Percentiles rank a stretch among this genome's conserved stretches.
Evolutionary conservation across 2,888 invertebrate species (phyloP).

Genomic region (Zeuzera pyrina): DNA sequence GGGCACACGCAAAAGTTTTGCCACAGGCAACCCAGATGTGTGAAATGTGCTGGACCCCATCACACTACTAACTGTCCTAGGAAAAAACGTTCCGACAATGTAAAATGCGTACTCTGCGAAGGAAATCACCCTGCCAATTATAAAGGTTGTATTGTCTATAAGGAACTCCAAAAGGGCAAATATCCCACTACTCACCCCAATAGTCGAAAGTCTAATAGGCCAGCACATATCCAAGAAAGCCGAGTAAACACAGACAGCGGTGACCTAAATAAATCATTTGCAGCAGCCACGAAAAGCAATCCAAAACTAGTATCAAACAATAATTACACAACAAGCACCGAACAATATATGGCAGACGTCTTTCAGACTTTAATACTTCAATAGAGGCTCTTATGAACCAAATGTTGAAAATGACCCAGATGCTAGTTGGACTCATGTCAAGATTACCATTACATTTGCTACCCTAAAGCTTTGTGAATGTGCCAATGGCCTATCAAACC

Average conservation of each 20-base stretch:
- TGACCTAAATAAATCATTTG: not conserved
- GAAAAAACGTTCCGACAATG: conserved; percentile 14
- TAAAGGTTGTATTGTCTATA: conserved; percentile 14
- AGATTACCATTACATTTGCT: conserved; percentile 4
- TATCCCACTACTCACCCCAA: conserved; percentile 3
- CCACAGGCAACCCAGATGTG: conserved; percentile 14
- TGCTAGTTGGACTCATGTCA: conserved; percentile 9
- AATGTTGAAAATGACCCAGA: conserved; percentile 10
- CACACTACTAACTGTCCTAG: conserved; percentile 7
- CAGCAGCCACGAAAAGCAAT: not conserved
- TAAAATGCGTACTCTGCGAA: conserved; percentile 17
- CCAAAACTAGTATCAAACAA: too few species aligned
- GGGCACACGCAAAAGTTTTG: conserved; percentile 19
- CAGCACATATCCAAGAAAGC: not conserved
- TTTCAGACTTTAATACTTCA: too few species aligned
- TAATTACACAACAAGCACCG: conserved; percentile 4
- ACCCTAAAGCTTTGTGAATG: conserved; percentile 7
- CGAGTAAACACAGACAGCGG: too few species aligned
- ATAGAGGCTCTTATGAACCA: conserved; percentile 10
- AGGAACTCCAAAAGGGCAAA: conserved; percentile 13
- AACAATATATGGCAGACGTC: conserved; percentile 2
- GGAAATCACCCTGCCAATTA: conserved; percentile 21
- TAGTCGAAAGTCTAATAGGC: not conserved
- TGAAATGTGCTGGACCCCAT: conserved; percentile 18
- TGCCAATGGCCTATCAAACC: conserved; percentile 13